Evolutionary conservation across 2,113 vertebrate species (phyloP).

Genomic region (Syngnathus typhle): DNA sequence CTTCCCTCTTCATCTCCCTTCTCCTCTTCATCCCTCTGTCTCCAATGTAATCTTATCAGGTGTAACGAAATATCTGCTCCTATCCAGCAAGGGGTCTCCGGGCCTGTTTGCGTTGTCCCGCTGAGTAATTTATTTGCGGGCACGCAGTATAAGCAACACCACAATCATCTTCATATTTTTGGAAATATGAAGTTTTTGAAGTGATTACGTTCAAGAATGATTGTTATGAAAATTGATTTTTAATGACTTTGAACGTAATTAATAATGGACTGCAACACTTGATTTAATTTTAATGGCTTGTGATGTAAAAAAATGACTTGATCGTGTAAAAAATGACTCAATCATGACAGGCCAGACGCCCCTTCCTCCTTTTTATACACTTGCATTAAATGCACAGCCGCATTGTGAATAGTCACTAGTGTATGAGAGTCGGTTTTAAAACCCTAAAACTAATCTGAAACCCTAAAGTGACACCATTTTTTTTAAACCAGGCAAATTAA

Average conservation of each 20-base stretch:
- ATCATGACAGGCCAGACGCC: constrained; percentile 10
- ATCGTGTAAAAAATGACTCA: constrained; percentile 51
- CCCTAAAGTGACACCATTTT: neutral
- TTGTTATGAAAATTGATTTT: constrained; percentile 62
- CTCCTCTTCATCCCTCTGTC: constrained; percentile 48
- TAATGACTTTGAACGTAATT: constrained; percentile 65
- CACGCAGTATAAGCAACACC: constrained; percentile 40
- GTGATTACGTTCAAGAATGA: constrained; percentile 52
- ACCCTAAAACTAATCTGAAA: neutral
- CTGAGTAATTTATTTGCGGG: constrained; percentile 50
- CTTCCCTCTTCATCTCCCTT: constrained; percentile 12
- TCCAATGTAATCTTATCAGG: constrained; percentile 71
- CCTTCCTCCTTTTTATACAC: neutral
- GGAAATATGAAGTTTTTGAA: constrained; percentile 53
- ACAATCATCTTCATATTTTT: constrained; percentile 38
- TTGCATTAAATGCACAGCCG: neutral
- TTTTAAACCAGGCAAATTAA: neutral
- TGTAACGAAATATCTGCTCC: constrained; percentile 60
- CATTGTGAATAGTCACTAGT: neutral
- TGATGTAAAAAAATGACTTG: constrained; percentile 51
- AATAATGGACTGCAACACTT: constrained; percentile 50
- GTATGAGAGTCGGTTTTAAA: neutral
- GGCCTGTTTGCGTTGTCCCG: constrained; percentile 58
- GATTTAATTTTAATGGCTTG: constrained; percentile 64
- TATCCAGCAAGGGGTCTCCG: constrained; percentile 57